A percentile compares a stretch with the other conserved stretches of the same genome.
Evolutionary conservation across 2,888 invertebrate genomes (phyloP).

Genomic region (Orchesella flavescens): DNA sequence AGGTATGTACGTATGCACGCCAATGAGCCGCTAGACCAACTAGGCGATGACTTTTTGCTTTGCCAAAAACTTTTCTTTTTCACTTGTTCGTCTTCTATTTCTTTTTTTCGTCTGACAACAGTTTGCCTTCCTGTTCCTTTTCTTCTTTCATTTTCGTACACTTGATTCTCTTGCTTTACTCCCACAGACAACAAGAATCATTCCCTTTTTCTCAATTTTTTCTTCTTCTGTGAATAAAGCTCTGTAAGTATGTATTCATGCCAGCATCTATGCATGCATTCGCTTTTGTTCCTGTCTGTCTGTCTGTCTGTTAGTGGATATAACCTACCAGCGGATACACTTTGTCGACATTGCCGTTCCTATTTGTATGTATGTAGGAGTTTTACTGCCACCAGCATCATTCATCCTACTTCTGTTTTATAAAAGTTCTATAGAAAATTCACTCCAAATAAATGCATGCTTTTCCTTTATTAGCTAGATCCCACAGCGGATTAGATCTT

Average conservation of each 20-base stretch:
- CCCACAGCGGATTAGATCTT: too few species aligned
- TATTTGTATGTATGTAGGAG: too few species aligned
- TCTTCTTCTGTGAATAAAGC: neutral
- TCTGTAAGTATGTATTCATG: neutral
- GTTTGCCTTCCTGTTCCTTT: conserved; percentile 56
- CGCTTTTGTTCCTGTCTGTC: neutral
- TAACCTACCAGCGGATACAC: too few species aligned
- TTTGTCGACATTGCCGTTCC: too few species aligned
- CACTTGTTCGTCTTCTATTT: conserved; percentile 47
- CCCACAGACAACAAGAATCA: conserved; percentile 33
- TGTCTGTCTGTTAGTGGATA: neutral
- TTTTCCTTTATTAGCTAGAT: too few species aligned
- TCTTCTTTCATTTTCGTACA: conserved; percentile 48
- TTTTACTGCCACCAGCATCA: too few species aligned
- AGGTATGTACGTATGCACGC: neutral
- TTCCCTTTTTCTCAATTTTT: neutral
- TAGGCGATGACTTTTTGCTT: conserved; percentile 50
- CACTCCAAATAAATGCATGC: too few species aligned
- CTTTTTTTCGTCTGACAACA: conserved; percentile 43
- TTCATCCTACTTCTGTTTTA: too few species aligned
- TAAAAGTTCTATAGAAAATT: too few species aligned
- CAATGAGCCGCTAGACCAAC: neutral
- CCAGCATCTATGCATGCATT: neutral
- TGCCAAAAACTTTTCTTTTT: conserved; percentile 55
- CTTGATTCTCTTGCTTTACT: conserved; percentile 45